Conservation (phyloP, 2,888 invertebrate genomes). For the Galeopsomyia nigrocyanea region DNA sequence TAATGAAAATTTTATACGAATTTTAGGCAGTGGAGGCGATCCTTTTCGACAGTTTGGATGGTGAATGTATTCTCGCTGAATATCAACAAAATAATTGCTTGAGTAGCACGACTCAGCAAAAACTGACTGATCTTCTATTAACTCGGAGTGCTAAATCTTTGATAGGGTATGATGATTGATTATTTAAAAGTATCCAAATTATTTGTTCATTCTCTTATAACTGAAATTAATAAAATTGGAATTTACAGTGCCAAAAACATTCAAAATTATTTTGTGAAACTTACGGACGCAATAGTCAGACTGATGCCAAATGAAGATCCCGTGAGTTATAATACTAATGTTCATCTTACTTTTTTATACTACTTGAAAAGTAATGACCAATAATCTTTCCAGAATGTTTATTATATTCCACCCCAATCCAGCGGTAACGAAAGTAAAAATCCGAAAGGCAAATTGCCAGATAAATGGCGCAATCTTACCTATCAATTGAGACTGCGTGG, state of each 20-base stretch:
- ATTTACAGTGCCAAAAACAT: constrained; percentile 12
- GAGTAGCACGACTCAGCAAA: constrained; percentile 7
- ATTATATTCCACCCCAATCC: constrained; percentile 35
- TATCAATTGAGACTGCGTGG: constrained; percentile 24
- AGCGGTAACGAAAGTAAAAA: constrained; percentile 28
- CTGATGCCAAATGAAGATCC: constrained; percentile 32
- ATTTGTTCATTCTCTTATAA: neutral
- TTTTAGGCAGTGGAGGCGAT: constrained; percentile 32
- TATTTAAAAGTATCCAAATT: neutral
- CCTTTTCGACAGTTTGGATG: constrained; percentile 30
- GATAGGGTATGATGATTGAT: constrained; percentile 1
- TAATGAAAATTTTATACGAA: neutral
- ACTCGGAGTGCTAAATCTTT: constrained; percentile 21
- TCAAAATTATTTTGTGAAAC: constrained; percentile 28
- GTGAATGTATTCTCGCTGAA: constrained; percentile 24
- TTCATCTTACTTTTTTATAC: neutral
- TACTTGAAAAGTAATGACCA: neutral
- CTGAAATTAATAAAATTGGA: too few species aligned
- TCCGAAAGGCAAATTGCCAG: constrained; percentile 42
- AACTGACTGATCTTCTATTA: constrained; percentile 23
- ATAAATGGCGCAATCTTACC: constrained; percentile 12
- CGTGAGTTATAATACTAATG: constrained; percentile 1
- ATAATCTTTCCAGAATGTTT: constrained; percentile 29
- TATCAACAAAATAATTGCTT: constrained; percentile 28
- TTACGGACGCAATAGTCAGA: constrained; percentile 17